These are phyloP conservation scores for Halictus ligatus DNA, from an alignment of 2,888 invertebrate genomes.

Conservation along the genomic window DNA sequence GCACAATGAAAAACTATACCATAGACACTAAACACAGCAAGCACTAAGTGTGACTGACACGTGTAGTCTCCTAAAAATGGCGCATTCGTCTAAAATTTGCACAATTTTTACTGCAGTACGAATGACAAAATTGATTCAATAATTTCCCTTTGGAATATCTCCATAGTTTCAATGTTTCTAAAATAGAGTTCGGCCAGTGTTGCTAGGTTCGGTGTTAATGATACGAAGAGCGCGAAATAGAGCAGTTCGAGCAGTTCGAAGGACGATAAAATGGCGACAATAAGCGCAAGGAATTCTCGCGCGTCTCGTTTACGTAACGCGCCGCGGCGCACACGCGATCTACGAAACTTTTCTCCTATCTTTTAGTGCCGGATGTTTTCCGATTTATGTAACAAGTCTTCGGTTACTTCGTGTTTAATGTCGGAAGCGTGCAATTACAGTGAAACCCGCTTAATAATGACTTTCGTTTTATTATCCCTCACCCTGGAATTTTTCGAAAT, in stretches of 20 bases:
- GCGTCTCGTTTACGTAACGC: not conserved
- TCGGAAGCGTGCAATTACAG: not conserved
- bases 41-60: no score
- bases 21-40: no score
- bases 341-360: slow-evolving; percentile 3
- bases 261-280: slow-evolving; percentile 1
- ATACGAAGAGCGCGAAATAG: not conserved
- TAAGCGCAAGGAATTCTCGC: not conserved
- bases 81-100: no score
- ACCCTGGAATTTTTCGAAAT: not conserved
- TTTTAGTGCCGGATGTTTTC: slow-evolving; percentile 2
- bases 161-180: not conserved
- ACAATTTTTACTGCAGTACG: no score
- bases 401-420: not conserved
- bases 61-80: no score
- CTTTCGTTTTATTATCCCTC: not conserved
- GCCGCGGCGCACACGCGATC: not conserved
- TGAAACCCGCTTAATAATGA: slow-evolving; percentile 2
- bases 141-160: no score
- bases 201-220: no score
- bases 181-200: not conserved
- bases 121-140: no score
- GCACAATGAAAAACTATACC: no score
- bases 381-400: slow-evolving; percentile 1
- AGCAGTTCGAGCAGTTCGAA: not conserved